A percentile compares a stretch with the other conserved stretches of the same genome.
Conservation (phyloP, 23 tunicate species). For the Halocynthia roretzi region DNA sequence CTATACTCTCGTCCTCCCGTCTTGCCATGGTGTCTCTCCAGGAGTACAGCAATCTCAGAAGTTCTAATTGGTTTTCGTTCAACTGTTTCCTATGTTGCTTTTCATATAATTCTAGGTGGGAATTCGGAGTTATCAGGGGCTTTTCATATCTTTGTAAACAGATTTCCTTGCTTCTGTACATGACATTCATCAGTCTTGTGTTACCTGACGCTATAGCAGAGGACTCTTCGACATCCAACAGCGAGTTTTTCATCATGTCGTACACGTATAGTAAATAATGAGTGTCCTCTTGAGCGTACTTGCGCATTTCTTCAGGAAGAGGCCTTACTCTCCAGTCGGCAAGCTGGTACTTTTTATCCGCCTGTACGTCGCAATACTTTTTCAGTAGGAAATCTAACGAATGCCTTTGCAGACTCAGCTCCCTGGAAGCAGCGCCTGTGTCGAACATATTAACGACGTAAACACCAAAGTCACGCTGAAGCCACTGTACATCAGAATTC, state of each 20-base stretch:
- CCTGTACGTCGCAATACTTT: conserved; percentile 69
- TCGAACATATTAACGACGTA: conserved; percentile 98
- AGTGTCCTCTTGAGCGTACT: conserved; percentile 95
- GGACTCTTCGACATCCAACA: conserved; percentile 13
- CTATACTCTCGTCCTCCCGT: conserved; percentile 91
- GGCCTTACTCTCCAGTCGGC: conserved; percentile 99
- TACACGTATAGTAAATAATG: conserved; percentile 92
- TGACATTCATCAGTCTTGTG: conserved; percentile 37
- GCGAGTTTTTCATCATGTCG: conserved; percentile 72
- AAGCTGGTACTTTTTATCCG: conserved; percentile 87
- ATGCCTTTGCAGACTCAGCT: conserved; percentile 23
- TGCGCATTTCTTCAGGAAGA: conserved; percentile 63
- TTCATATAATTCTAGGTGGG: conserved; percentile 49
- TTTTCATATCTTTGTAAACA: conserved; percentile 73
- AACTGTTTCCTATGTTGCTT: conserved; percentile 24
- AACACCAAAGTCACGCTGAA: conserved; percentile 91
- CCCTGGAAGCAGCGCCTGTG: conserved; percentile 76
- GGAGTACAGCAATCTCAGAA: conserved; percentile 49
- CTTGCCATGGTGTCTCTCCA: conserved; percentile 96
- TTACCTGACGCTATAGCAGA: conserved; percentile 23
- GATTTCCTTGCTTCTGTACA: conserved; percentile 41
- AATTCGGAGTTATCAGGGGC: conserved; percentile 32
- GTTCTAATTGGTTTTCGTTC: conserved; percentile 73
- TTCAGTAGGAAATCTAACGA: conserved; percentile 72
- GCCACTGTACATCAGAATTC: conserved; percentile 80